Percentiles rank a stretch among this genome's conserved stretches.
These are phyloP conservation scores for Sylvilagus floridanus DNA, from an alignment of 2,797 vertebrate species.

Conservation along the genomic window DNA sequence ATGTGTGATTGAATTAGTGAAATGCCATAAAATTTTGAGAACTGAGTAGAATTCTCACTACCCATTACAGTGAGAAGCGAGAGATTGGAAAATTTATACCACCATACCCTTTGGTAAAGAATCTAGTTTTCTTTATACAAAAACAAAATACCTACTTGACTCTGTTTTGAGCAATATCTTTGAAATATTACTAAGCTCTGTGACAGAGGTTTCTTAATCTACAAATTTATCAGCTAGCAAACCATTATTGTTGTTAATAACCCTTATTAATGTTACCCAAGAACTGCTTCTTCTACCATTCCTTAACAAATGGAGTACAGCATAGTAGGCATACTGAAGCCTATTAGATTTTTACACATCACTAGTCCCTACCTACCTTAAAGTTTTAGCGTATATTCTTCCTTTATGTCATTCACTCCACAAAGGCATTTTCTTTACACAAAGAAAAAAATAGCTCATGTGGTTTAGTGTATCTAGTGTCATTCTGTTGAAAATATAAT, in stretches of 20 bases:
- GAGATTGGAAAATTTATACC: constrained; percentile 44
- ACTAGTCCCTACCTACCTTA: constrained; percentile 71
- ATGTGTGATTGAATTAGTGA: constrained; percentile 17
- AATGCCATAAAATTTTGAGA: constrained; percentile 55
- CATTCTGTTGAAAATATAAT: constrained; percentile 56
- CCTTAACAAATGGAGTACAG: constrained; percentile 69
- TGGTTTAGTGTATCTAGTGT: constrained; percentile 10
- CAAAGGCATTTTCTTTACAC: constrained; percentile 45
- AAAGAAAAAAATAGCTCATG: constrained; percentile 26
- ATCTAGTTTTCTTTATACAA: constrained; percentile 59
- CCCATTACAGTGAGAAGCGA: constrained; percentile 39
- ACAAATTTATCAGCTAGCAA: constrained; percentile 76
- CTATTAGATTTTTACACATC: constrained; percentile 77
- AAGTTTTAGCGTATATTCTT: constrained; percentile 65
- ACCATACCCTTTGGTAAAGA: constrained; percentile 32
- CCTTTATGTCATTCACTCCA: constrained; percentile 48
- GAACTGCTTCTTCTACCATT: constrained; percentile 46
- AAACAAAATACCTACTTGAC: constrained; percentile 59
- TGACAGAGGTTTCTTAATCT: constrained; percentile 73
- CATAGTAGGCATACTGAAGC: background rate
- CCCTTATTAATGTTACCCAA: constrained; percentile 67
- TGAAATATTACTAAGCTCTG: constrained; percentile 77
- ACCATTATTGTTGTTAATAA: constrained; percentile 81
- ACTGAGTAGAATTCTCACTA: constrained; percentile 24
- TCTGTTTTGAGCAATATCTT: constrained; percentile 68